A percentile compares a stretch with the other conserved stretches of the same genome.
phyloP scores from a whole-genome alignment of 2,113 vertebrate genomes.

The Melospiza georgiana region DNA sequence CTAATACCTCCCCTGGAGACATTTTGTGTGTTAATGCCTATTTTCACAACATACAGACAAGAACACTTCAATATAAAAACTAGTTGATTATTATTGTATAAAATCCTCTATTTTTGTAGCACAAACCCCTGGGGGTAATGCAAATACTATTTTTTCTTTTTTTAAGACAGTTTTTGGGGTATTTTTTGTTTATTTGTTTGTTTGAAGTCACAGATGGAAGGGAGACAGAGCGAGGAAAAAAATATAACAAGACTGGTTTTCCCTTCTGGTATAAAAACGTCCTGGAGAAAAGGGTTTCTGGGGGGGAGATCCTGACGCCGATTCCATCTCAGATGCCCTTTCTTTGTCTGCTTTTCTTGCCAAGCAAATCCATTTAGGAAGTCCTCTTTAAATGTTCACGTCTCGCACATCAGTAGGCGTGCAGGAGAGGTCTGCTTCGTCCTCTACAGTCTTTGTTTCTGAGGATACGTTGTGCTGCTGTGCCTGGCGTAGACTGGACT shows the following conservation, averaged over 20 bases:
- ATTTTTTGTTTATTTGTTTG: constrained; percentile 71
- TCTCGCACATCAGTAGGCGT: constrained; percentile 97
- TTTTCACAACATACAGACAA: constrained; percentile 79
- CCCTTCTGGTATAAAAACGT: constrained; percentile 74
- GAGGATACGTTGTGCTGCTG: constrained; percentile 83
- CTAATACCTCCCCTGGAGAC: constrained; percentile 77
- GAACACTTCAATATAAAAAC: constrained; percentile 80
- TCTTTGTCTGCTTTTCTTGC: constrained; percentile 49
- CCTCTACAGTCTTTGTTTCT: constrained; percentile 89
- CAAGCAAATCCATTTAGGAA: constrained; percentile 56
- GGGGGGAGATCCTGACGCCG: constrained; percentile 57
- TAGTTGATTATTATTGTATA: constrained; percentile 81
- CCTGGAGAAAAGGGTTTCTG: constrained; percentile 61
- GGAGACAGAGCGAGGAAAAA: constrained; percentile 70
- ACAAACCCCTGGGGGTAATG: constrained; percentile 72
- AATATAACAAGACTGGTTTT: constrained; percentile 59
- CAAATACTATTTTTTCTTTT: constrained; percentile 73
- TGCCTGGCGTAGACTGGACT: constrained; percentile 93
- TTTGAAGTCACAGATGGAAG: constrained; percentile 76
- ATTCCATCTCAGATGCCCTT: constrained; percentile 61
- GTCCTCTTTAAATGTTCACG: constrained; percentile 90
- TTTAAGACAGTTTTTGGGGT: constrained; percentile 71
- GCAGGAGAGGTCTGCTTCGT: constrained; percentile 90
- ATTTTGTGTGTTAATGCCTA: constrained; percentile 77
- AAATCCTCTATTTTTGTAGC: constrained; percentile 75